Base-by-base conservation (phyloP, 2,888 invertebrate genomes). In the Agapostemon virescens region DNA sequence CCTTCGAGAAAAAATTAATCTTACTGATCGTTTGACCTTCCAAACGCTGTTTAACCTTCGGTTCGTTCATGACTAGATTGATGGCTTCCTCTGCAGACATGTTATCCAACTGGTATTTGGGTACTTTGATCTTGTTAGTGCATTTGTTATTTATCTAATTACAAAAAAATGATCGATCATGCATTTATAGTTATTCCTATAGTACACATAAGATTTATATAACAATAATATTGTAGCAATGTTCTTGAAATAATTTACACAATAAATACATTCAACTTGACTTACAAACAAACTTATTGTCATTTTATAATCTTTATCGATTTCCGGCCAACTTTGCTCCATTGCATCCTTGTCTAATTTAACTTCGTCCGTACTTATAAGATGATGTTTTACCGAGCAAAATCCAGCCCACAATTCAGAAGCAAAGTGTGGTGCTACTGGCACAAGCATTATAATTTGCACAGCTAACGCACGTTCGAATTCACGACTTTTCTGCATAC, bases 331-430 rank as follows among this genome's bases (percentile, higher is more conserved):
- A 64, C 91, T 93, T 93, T 98, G 97, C 75, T 96, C 94, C 61
- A 97, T 93, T 68, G 98, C 96, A 90, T 94, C 93, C 90, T 95
- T 93, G 72, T 96, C 93, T 96, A 97, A 96, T 68, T 94, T 91
- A 68, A 97, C 94, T 85, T 95, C 94, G 15, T 91, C 89, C 42
- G 89, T 84, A 20, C 85, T 72, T 23, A 87, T 81, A 13, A 91
- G 74, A 63, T 90, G 94, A 86, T 95, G 93, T 6, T 95, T 95
- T 3, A 95, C 95, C 0, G 95, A 94, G 49, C 94, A 93, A 88
- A 97, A 95, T 69, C 96, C 97, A 33, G 95, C 94, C 98, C 98
- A 99, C 23, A 98, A 93, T 92, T 98, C 98, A 0, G 97, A 97
- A 45, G 97, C 96, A 93, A 98, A 98, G 93, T 98, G 97, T 0